Base-by-base conservation (phyloP, 2,113 vertebrate species). In the Rafetus swinhoei region DNA sequence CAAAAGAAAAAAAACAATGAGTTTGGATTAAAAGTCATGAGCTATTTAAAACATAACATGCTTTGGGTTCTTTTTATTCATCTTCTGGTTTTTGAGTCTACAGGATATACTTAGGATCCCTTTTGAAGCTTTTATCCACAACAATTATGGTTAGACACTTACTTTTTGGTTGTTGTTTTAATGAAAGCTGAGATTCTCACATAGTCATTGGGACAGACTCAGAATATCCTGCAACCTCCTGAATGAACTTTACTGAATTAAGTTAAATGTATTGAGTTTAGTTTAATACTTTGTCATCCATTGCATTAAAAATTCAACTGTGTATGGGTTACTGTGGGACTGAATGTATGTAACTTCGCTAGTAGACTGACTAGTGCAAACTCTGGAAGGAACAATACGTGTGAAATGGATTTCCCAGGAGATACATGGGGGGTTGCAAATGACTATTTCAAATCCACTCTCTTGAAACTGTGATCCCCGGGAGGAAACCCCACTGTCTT, bases 81-180 rank as follows among this genome's bases (percentile, higher is more conserved):
- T 69, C 65, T 69, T 74, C 56, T 45, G 85, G 50, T 90, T 82
- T 27, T 50, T 45, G 11, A 76, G 22, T 19, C 39, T 45, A 60
- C 35, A 21, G 7, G 11, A 5, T 76, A 39, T 45, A 45, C 3
- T 91, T 53, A 82, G 25, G 22, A 9, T 55, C 52, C 4, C 16
- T 32, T 84, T 91, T 87, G 87, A 9, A 93, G 91, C 84, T 92
- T 16, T 21, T 88, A 52, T 89, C 85, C 59, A 56, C 27, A 92
- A 85, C 29, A 25, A 29, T 32, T 65, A 15, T 14, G 81, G 7
- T 85, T 76, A 89, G 50, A 85, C 85, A 76, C n/a, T 93, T 39
- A 54, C 57, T 83, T 65, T 83, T 52, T 54, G 79, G 19, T 81
- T 52, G 19, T 81, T 52, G 72, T 60, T 60, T 60, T 60, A 92